Conservation (phyloP, 2,888 invertebrate genomes). For the Eupithecia subfuscata region DNA sequence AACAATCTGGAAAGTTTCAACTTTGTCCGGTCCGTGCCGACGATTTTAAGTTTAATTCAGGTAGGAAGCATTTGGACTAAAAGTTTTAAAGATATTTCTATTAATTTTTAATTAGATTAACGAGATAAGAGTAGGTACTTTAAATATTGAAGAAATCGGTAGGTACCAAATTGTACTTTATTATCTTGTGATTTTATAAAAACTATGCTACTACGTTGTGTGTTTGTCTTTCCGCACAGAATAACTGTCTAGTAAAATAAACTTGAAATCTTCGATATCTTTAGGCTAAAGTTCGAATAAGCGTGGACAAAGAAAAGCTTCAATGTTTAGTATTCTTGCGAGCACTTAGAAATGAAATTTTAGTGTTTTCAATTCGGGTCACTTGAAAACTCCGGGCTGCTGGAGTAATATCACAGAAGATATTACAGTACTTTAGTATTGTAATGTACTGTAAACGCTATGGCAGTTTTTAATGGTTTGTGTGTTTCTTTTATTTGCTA, state of each 20-base stretch:
- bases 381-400: slow-evolving; percentile 6
- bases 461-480: not conserved
- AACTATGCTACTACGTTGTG: too few relatives aligned
- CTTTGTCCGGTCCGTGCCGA: slow-evolving; percentile 50
- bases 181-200: too few relatives aligned
- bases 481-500: not conserved
- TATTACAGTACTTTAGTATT: not conserved
- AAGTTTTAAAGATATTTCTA: not conserved
- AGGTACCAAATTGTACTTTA: too few relatives aligned
- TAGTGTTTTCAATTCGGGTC: slow-evolving; percentile 9
- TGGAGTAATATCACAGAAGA: slow-evolving; percentile 14
- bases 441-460: not conserved
- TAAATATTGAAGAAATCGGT: too few relatives aligned
- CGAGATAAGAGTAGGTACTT: not conserved
- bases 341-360: slow-evolving; percentile 14
- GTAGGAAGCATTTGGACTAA: not conserved
- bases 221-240: not conserved
- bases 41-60: slow-evolving; percentile 48
- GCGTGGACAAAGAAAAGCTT: slow-evolving; percentile 7
- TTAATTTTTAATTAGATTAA: not conserved
- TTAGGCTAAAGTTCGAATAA: not conserved
- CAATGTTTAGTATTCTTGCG: slow-evolving; percentile 19
- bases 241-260: not conserved
- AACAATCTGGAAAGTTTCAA: slow-evolving; percentile 57
- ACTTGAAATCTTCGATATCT: not conserved